Conservation (phyloP, 2,888 invertebrate genomes). For the Tipula lateralis region DNA sequence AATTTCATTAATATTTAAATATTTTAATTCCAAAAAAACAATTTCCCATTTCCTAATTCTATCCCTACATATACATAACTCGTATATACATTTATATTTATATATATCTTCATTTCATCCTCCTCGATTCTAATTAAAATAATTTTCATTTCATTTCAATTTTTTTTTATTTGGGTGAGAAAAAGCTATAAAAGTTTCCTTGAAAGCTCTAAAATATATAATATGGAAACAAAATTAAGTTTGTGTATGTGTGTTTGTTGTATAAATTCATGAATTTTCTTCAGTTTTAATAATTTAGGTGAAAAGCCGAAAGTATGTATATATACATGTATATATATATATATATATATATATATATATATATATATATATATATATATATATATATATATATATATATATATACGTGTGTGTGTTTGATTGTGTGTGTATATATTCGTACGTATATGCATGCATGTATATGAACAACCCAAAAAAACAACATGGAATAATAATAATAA, state of each 20-base stretch:
- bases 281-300: constrained; percentile 21
- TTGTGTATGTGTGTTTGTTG: not conserved
- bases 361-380: not conserved
- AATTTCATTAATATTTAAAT: constrained; percentile 24
- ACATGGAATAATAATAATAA: not conserved
- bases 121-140: constrained; percentile 24
- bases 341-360: not conserved
- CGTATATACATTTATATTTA: no score
- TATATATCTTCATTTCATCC: not conserved
- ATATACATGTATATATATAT: not conserved
- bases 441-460: not conserved
- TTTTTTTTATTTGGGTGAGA: constrained; percentile 11
- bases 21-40: constrained; percentile 11
- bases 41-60: constrained; percentile 11
- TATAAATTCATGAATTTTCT: constrained; percentile 11
- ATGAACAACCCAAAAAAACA: not conserved
- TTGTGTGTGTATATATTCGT: not conserved
- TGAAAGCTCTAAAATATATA: not conserved
- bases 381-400: not conserved
- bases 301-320: not conserved
- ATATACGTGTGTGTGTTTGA: no score
- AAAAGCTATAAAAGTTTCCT: constrained; percentile 24
- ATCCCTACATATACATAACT: not conserved
- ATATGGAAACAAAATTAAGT: not conserved
- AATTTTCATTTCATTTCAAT: constrained; percentile 11